Evolutionary conservation across 2,797 vertebrate species (phyloP).

Genomic region (Columba guinea): DNA sequence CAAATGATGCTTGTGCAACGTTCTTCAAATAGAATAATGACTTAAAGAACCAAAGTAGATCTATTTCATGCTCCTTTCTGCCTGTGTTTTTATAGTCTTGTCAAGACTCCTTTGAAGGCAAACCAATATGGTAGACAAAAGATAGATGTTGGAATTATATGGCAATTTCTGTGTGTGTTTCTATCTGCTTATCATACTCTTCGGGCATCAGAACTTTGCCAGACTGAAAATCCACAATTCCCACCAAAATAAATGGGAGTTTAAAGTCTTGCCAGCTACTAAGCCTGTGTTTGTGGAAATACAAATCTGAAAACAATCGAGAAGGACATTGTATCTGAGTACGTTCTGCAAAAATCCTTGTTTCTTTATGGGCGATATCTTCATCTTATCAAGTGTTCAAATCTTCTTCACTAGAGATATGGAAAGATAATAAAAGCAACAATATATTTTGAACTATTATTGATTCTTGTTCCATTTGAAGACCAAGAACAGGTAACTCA

Average conservation of each 20-base stretch:
- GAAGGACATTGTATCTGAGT: constrained; percentile 40
- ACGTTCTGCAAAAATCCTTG: constrained; percentile 63
- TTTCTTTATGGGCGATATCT: constrained; percentile 55
- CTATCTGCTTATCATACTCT: not conserved
- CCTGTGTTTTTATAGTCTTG: not conserved
- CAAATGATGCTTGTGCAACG: not conserved
- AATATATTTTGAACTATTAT: not conserved
- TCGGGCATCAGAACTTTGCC: not conserved
- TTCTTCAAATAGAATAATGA: not conserved
- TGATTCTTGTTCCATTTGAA: constrained; percentile 68
- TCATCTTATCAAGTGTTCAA: constrained; percentile 65
- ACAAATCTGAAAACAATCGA: not conserved
- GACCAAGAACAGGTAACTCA: constrained; percentile 50
- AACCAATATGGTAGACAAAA: not conserved
- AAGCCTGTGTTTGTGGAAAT: not conserved
- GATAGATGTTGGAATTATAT: not conserved
- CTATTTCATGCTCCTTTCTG: not conserved
- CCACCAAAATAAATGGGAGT: not conserved
- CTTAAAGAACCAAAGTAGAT: not conserved
- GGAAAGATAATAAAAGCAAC: not conserved
- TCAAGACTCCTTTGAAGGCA: not conserved
- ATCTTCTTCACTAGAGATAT: constrained; percentile 43
- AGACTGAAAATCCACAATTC: not conserved
- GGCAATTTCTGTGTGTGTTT: not conserved
- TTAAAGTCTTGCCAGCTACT: not conserved